These are phyloP conservation scores for Acleris holmiana DNA, from an alignment of 2,888 invertebrate species.

Conservation along the genomic window DNA sequence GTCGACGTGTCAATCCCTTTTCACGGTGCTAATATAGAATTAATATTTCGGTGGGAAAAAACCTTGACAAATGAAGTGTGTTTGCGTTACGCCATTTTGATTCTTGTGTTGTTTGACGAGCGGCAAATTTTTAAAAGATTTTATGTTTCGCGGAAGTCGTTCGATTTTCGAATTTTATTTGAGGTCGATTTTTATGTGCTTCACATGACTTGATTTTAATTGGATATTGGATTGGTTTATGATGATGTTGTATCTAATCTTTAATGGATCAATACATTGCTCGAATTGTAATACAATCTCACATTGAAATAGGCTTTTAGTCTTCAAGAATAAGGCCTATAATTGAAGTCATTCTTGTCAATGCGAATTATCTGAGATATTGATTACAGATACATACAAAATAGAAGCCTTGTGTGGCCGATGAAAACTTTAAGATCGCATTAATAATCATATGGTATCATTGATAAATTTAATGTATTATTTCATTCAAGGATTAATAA, in stretches of 20 bases:
- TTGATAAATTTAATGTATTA: constrained; percentile 6
- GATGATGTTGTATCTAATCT: constrained; percentile 50
- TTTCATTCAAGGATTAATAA: constrained; percentile 1
- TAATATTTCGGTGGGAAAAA: constrained; percentile 69
- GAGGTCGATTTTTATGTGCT: constrained; percentile 59
- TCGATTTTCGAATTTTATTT: constrained; percentile 40
- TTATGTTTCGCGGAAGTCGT: constrained; percentile 57
- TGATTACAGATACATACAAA: constrained; percentile 47
- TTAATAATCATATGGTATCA: constrained; percentile 20
- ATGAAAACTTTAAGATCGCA: constrained; percentile 22
- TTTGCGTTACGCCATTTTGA: constrained; percentile 57
- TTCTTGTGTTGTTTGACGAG: constrained; percentile 50
- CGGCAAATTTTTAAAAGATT: constrained; percentile 51
- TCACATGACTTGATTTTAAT: constrained; percentile 68
- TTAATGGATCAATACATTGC: constrained; percentile 50
- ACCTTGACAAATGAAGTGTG: constrained; percentile 46
- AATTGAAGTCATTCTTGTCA: constrained; percentile 23
- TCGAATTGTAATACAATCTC: constrained; percentile 47
- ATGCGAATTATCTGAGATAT: constrained; percentile 41
- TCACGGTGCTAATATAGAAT: constrained; percentile 79
- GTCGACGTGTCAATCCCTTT: constrained; percentile 78
- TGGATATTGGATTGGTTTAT: constrained; percentile 59
- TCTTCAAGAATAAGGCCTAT: constrained; percentile 10
- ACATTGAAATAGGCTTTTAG: not conserved
- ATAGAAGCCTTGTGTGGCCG: constrained; percentile 60